Conservation (phyloP, 1,140 invertebrate species). For the Drosophila prosaltans region DNA sequence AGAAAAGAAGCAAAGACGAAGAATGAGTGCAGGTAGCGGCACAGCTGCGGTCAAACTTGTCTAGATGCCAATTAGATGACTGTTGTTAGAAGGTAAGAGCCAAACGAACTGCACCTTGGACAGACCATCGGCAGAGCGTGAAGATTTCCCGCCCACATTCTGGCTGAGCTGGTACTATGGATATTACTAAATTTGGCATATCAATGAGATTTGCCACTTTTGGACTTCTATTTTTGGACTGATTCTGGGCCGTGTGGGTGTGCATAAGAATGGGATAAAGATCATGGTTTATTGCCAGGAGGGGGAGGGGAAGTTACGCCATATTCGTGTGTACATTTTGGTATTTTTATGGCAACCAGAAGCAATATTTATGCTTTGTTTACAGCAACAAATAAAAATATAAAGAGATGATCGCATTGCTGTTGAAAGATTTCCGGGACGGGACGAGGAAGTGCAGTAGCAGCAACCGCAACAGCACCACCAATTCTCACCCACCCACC, state of each 20-base stretch:
- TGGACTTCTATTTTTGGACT: constrained; percentile 55
- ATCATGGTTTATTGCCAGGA: constrained; percentile 3
- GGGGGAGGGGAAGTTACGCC: constrained; percentile 34
- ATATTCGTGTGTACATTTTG: constrained; percentile 42
- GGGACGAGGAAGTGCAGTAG: constrained; percentile 60
- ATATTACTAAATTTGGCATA: constrained; percentile 52
- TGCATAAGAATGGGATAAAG: not conserved
- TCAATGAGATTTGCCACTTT: constrained; percentile 32
- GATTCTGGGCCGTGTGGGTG: constrained; percentile 32
- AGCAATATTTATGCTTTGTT: constrained; percentile 67
- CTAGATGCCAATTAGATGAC: constrained; percentile 75
- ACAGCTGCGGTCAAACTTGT: constrained; percentile 68
- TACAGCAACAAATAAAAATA: constrained; percentile 47
- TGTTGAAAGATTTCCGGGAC: constrained; percentile 61
- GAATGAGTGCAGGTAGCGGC: constrained; percentile 37
- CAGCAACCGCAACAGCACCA: not conserved
- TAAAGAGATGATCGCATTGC: constrained; percentile 47
- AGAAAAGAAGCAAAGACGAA: constrained; percentile 14
- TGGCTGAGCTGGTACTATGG: constrained; percentile 18
- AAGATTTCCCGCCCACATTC: constrained; percentile 57
- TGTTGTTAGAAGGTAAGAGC: constrained; percentile 34
- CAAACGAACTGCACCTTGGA: constrained; percentile 14
- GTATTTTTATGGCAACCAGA: constrained; percentile 73
- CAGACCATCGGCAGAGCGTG: constrained; percentile 14
- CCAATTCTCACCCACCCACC: not conserved